Conservation (phyloP, 2,888 invertebrate species). For the Rhyacophila evoluta region DNA sequence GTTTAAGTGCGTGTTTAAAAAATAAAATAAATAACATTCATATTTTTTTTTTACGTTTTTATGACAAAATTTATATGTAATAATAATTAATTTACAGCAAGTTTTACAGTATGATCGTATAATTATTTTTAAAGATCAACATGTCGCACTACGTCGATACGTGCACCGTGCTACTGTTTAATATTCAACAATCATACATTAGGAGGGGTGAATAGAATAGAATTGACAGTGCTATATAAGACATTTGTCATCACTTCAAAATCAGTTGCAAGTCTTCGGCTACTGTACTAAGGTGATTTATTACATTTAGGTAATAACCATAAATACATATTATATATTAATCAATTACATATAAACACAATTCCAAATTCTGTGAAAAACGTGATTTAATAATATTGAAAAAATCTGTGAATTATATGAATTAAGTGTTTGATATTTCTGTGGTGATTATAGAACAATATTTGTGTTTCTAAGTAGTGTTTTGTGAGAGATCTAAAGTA, state of each 20-base stretch:
- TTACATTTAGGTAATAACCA: conserved; percentile 2
- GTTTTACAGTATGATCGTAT: neutral
- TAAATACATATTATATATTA: neutral
- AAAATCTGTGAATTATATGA: neutral
- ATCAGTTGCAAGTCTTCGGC: conserved; percentile 35
- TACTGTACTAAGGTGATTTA: neutral
- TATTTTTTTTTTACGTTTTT: too few species aligned
- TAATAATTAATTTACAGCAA: too few species aligned
- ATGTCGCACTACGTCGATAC: neutral
- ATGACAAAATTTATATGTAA: too few species aligned
- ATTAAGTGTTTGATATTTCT: neutral
- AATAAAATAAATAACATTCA: too few species aligned
- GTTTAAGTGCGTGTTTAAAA: too few species aligned
- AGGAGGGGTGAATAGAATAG: neutral
- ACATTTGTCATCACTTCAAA: conserved; percentile 27
- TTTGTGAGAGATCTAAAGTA: neutral
- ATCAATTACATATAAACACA: neutral
- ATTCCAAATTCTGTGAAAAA: neutral
- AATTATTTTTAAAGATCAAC: neutral
- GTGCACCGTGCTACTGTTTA: neutral
- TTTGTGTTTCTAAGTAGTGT: neutral
- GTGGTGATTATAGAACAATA: neutral
- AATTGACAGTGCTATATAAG: conserved; percentile 37
- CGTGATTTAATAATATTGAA: neutral
- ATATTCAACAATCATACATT: neutral